A percentile compares a stretch with the other conserved stretches of the same genome.
Conservation (phyloP, 2,113 vertebrate genomes). For the Hemiprocne comata region DNA sequence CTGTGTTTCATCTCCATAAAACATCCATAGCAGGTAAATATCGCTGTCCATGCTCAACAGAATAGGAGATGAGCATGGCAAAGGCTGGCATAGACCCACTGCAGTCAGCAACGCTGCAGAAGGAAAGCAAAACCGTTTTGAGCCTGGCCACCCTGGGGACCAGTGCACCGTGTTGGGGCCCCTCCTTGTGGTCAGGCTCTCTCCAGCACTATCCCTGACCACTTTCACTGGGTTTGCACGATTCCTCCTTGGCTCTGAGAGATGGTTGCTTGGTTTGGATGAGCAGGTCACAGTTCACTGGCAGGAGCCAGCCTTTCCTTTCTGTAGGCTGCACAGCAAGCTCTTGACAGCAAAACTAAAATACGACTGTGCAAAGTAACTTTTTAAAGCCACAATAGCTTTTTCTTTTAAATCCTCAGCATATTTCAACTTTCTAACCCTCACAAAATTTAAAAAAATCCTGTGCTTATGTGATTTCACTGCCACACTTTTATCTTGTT, state of each 20-base stretch:
- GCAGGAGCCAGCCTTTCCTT: background rate
- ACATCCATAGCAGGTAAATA: background rate
- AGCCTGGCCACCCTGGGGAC: background rate
- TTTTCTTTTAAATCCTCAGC: background rate
- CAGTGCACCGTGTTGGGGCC: accelerated
- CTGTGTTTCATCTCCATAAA: background rate
- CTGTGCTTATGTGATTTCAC: background rate
- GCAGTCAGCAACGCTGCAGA: background rate
- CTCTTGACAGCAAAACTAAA: slow-evolving; percentile 19
- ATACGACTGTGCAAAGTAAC: slow-evolving; percentile 6
- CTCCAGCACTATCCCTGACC: background rate
- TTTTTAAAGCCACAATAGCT: slow-evolving; percentile 5
- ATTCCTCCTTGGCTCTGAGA: slow-evolving; percentile 4
- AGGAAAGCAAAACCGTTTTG: background rate
- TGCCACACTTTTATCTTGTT: background rate
- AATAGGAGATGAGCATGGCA: background rate
- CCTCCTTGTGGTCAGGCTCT: background rate
- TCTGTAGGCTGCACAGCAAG: background rate
- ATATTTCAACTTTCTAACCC: slow-evolving; percentile 36
- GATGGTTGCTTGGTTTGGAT: background rate
- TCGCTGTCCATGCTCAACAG: background rate
- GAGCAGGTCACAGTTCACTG: background rate
- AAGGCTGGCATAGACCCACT: background rate
- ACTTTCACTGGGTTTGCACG: background rate
- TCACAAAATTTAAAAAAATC: slow-evolving; percentile 6